Conservation (phyloP, 2,797 vertebrate species). For the Hydrophis major region DNA sequence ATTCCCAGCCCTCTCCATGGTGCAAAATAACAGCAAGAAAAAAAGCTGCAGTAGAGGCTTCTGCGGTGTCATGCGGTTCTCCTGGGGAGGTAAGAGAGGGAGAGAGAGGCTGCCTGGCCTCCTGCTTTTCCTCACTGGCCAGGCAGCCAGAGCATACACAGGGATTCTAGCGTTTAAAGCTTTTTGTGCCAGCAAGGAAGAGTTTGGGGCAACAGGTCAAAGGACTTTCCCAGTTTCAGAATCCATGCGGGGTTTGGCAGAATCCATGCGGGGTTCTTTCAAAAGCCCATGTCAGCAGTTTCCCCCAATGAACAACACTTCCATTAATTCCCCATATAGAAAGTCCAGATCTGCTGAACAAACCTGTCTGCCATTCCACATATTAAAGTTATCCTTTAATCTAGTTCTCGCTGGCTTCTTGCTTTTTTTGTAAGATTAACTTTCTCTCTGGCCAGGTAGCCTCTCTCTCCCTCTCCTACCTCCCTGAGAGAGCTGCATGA, state of each 20-base stretch:
- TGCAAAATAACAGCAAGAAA: too few species aligned
- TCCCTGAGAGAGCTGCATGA: too few species aligned
- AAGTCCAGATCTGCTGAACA: constrained; percentile 57
- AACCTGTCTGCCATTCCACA: constrained; percentile 50
- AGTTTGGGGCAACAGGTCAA: background rate
- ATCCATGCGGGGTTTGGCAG: background rate
- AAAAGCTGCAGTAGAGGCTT: too few species aligned
- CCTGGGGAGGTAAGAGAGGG: too few species aligned
- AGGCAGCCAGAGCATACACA: background rate
- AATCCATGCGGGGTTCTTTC: background rate
- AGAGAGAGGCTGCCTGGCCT: too few species aligned
- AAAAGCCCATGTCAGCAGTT: constrained; percentile 31
- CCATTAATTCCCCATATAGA: constrained; percentile 58
- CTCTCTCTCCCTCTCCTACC: too few species aligned
- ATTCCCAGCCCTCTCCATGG: too few species aligned
- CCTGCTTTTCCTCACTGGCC: too few species aligned
- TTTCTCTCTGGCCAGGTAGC: background rate
- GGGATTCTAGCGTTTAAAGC: background rate
- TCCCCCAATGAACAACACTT: constrained; percentile 54
- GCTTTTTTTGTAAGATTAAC: constrained; percentile 34
- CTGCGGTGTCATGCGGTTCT: too few species aligned
- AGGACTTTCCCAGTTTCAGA: background rate
- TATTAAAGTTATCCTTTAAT: constrained; percentile 58
- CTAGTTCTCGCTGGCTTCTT: background rate
- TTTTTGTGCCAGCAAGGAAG: background rate